Evolutionary conservation across 2,113 vertebrate genomes (phyloP).

Genomic region (Acrocephalus arundinaceus): DNA sequence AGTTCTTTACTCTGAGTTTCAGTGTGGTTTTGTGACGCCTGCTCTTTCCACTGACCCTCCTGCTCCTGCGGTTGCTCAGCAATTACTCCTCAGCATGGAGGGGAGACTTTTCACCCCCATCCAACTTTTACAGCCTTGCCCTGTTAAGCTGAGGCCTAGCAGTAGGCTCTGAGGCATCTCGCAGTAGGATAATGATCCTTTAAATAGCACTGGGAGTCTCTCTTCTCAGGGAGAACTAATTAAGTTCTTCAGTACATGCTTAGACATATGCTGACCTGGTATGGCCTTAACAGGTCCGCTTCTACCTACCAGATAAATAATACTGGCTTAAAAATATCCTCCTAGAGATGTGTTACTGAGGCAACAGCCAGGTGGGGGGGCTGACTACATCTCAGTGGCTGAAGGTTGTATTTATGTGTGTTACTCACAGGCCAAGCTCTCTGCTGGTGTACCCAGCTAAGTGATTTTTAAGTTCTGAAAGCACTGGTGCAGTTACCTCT

Average conservation of each 20-base stretch:
- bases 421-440: background rate
- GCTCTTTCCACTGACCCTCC: background rate
- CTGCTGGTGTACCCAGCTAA: background rate
- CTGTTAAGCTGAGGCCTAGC: background rate
- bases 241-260: conserved; percentile 49
- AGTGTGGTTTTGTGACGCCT: background rate
- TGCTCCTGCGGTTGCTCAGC: background rate
- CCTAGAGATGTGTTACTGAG: conserved; percentile 18
- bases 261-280: conserved; percentile 56
- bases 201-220: conserved; percentile 37
- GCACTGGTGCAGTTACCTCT: background rate
- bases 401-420: background rate
- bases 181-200: background rate
- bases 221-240: conserved; percentile 42
- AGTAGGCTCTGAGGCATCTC: conserved; percentile 16
- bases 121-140: background rate
- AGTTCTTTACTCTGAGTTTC: background rate
- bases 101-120: background rate
- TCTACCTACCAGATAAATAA: conserved; percentile 37
- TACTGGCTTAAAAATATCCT: conserved; percentile 16
- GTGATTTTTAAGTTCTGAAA: background rate
- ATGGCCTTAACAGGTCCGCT: background rate
- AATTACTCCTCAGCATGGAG: background rate
- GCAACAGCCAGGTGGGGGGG: conserved; percentile 36
- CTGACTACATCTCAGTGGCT: background rate